Conservation (phyloP, 2,113 vertebrate genomes). For the Lophius piscatorius region DNA sequence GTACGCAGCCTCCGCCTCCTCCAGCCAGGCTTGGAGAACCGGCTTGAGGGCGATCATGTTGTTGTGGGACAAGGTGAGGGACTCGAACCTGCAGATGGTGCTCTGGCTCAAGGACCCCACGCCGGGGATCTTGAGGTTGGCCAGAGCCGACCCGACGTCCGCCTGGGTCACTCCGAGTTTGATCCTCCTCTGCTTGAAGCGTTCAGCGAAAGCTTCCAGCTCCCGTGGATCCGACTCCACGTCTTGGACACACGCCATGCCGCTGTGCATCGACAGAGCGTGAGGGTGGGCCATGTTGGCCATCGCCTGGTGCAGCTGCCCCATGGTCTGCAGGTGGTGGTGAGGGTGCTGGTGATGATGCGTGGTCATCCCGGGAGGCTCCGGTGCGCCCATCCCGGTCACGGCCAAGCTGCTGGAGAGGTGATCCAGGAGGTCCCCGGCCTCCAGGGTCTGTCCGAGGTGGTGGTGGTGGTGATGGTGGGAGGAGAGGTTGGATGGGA, state of each 20-base stretch:
- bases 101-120: conserved; percentile 95
- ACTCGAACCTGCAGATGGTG: conserved; percentile 96
- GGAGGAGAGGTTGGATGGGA: conserved; percentile 80
- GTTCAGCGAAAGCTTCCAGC: conserved; percentile 92
- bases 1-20: conserved; percentile 90
- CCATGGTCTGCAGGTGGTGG: conserved; percentile 82
- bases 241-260: conserved; percentile 86
- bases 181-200: conserved; percentile 92
- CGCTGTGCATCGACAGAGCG: conserved; percentile 81
- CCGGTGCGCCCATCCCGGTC: conserved; percentile 84
- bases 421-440: conserved; percentile 90
- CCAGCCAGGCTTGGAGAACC: conserved; percentile 92
- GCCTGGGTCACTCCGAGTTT: conserved; percentile 93
- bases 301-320: conserved; percentile 90
- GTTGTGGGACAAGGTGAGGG: conserved; percentile 92
- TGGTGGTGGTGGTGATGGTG: conserved; percentile 83
- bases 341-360: conserved; percentile 72
- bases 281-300: conserved; percentile 86
- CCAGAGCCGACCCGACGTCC: conserved; percentile 90
- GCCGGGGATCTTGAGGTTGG: conserved; percentile 91
- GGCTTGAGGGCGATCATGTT: conserved; percentile 95
- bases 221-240: conserved; percentile 91
- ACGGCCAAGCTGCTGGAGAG: conserved; percentile 87
- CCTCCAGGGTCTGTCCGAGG: conserved; percentile 86
- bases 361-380: conserved; percentile 81